Evolutionary conservation across 2,888 invertebrate genomes (phyloP).

Genomic region (Lepidochrysops patricia): DNA sequence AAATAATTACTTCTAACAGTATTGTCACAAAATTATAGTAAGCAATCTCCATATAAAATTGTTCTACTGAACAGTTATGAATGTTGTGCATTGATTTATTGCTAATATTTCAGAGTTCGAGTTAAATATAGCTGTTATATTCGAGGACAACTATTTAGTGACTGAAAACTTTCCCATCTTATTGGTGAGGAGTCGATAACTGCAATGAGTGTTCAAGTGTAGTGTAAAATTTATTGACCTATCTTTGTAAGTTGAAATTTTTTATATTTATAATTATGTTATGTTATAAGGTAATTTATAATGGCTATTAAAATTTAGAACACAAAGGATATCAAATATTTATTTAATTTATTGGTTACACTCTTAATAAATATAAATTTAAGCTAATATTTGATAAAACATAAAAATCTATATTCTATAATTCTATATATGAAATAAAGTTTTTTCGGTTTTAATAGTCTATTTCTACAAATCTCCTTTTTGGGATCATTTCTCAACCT

Average conservation of each 20-base stretch:
- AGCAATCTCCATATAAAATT: no score
- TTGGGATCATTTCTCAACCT: neutral
- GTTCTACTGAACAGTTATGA: no score
- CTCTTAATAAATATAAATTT: neutral
- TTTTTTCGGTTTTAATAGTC: neutral
- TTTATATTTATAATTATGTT: neutral
- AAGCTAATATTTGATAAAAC: neutral
- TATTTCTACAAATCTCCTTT: no score
- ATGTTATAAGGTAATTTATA: neutral
- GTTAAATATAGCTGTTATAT: conserved; percentile 92
- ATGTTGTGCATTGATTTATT: neutral
- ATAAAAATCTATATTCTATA: neutral
- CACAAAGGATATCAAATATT: neutral
- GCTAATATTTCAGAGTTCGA: conserved; percentile 87
- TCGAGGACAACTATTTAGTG: conserved; percentile 93
- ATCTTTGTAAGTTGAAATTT: neutral
- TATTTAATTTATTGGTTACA: neutral
- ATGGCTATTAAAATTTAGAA: neutral
- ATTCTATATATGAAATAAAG: neutral
- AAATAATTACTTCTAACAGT: no score
- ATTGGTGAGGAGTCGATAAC: conserved; percentile 44
- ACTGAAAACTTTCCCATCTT: conserved; percentile 94
- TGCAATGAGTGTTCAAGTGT: neutral
- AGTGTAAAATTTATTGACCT: neutral
- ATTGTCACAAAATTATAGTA: no score